A percentile compares a stretch with the other conserved stretches of the same genome.
These are phyloP conservation scores for Misgurnus anguillicaudatus DNA, from an alignment of 2,113 vertebrate genomes.

Conservation along the genomic window DNA sequence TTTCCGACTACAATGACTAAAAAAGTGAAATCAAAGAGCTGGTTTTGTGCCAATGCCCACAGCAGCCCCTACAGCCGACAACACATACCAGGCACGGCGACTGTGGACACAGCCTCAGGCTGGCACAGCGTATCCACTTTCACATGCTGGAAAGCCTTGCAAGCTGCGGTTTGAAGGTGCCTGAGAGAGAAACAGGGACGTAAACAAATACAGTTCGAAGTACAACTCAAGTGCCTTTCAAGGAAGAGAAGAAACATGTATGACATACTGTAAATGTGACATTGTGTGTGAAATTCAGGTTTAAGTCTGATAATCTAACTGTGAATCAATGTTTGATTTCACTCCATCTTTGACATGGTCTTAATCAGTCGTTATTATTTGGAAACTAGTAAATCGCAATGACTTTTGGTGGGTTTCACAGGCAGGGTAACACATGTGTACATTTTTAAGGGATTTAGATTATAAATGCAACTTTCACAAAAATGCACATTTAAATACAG, in stretches of 20 bases:
- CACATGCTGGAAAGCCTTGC: constrained; percentile 91
- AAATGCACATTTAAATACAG: not conserved
- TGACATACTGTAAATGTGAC: not conserved
- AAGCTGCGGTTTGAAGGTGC: constrained; percentile 86
- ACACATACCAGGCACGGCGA: constrained; percentile 88
- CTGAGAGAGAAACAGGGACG: constrained; percentile 62
- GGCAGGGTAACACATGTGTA: too few species aligned
- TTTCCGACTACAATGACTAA: too few species aligned
- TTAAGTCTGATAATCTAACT: too few species aligned
- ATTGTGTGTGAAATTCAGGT: not conserved
- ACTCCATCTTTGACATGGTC: too few species aligned
- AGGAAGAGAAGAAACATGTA: not conserved
- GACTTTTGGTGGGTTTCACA: too few species aligned
- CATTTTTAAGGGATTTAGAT: not conserved
- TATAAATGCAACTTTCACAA: not conserved
- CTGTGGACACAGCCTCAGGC: constrained; percentile 84
- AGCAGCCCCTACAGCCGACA: not conserved
- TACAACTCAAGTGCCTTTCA: not conserved
- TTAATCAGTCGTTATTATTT: too few species aligned
- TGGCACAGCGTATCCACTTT: constrained; percentile 95
- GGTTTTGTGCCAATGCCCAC: not conserved
- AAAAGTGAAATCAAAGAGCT: too few species aligned
- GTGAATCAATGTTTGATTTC: too few species aligned
- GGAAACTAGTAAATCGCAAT: too few species aligned
- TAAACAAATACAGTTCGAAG: not conserved